These are phyloP conservation scores for Callipepla californica DNA, from an alignment of 2,113 vertebrate genomes.

Conservation along the genomic window DNA sequence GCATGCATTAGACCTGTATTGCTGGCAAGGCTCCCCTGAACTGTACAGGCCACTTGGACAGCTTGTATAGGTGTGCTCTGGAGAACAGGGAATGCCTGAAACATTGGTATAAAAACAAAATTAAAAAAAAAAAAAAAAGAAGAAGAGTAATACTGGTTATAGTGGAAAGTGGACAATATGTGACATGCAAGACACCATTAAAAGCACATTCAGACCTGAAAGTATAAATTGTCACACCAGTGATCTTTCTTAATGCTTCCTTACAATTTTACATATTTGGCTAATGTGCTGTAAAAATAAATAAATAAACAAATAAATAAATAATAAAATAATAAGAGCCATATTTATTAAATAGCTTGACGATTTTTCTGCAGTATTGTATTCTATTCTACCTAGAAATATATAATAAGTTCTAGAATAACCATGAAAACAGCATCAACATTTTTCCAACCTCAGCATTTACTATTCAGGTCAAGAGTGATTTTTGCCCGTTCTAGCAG, in stretches of 20 bases:
- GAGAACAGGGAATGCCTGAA: not conserved
- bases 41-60: not conserved
- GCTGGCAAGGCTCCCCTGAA: not conserved
- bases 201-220: not conserved
- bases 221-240: not conserved
- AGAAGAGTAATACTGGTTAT: not conserved
- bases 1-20: not conserved
- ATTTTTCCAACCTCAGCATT: not conserved
- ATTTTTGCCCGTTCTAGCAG: not conserved
- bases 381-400: not conserved
- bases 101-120: not conserved
- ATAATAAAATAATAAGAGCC: no score
- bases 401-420: not conserved
- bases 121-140: not conserved
- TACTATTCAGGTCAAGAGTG: not conserved
- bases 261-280: not conserved
- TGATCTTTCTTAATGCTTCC: not conserved
- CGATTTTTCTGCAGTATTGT: not conserved
- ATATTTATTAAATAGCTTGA: not conserved
- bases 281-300: not conserved
- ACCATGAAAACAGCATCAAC: not conserved
- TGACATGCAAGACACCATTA: not conserved
- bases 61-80: not conserved
- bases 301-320: no score
- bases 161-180: not conserved